Conservation (phyloP, 2,113 vertebrate genomes). For the Lonchura striata region DNA sequence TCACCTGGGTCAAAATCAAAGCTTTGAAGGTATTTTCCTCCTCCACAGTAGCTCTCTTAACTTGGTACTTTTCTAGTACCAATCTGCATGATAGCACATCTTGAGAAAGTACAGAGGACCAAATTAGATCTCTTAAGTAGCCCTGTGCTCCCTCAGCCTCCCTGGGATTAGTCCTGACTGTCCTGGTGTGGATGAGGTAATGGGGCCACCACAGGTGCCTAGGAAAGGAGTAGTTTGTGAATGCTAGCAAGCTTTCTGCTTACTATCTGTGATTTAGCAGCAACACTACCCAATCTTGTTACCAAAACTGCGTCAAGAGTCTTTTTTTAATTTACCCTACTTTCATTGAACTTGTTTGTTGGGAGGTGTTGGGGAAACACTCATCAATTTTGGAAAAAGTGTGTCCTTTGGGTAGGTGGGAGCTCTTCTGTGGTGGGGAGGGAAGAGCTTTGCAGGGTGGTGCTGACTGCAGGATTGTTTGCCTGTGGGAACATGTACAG, state of each 20-base stretch:
- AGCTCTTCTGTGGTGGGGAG: neutral
- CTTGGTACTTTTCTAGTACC: neutral
- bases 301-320: neutral
- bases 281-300: neutral
- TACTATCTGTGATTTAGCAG: neutral
- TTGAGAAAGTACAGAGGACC: neutral
- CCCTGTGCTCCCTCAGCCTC: neutral
- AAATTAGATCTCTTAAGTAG: neutral
- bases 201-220: neutral
- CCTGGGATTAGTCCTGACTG: neutral
- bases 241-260: neutral
- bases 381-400: neutral
- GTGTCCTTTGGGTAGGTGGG: neutral
- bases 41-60: neutral
- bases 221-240: neutral
- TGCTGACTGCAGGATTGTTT: neutral
- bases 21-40: neutral
- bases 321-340: constrained; percentile 39
- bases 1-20: neutral
- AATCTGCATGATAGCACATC: neutral
- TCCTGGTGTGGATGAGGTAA: neutral
- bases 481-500: neutral
- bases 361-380: constrained; percentile 30
- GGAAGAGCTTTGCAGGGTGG: neutral
- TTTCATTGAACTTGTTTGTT: neutral